phyloP scores from a whole-genome alignment of 1,140 invertebrate genomes.

The Saccostrea cuccullata region DNA sequence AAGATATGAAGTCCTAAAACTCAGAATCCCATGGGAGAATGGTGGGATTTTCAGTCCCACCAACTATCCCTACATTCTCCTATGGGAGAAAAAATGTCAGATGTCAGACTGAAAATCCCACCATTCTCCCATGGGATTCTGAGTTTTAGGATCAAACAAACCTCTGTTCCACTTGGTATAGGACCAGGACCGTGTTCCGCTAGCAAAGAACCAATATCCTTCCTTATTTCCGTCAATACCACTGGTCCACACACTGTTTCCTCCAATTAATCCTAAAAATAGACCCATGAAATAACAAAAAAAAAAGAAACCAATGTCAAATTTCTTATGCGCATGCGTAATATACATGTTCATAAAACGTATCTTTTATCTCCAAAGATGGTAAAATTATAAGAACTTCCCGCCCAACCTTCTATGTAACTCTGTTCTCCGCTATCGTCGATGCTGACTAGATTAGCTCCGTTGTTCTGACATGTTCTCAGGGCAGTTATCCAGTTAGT shows the following conservation, averaged over 20 bases:
- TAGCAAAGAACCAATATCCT: conserved; percentile 12
- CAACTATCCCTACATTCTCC: too few species aligned
- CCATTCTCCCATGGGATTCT: too few species aligned
- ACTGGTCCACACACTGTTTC: conserved; percentile 21
- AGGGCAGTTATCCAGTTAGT: not conserved
- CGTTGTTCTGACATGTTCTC: not conserved
- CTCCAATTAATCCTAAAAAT: not conserved
- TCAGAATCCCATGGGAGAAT: too few species aligned
- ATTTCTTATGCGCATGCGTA: too few species aligned
- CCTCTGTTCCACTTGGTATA: conserved; percentile 13
- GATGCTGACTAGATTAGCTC: not conserved
- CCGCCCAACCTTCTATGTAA: not conserved
- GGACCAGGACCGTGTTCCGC: not conserved
- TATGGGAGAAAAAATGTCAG: too few species aligned
- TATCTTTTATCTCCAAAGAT: too few species aligned
- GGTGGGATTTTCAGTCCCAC: too few species aligned
- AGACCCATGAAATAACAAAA: too few species aligned
- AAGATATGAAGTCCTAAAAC: too few species aligned
- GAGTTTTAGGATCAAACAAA: not conserved
- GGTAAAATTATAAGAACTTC: not conserved
- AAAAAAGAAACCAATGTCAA: too few species aligned
- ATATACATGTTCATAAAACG: too few species aligned
- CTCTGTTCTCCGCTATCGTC: not conserved
- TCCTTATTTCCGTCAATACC: conserved; percentile 13
- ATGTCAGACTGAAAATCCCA: too few species aligned